Percentiles rank a stretch among this genome's conserved stretches.
phyloP scores from a whole-genome alignment of 2,888 invertebrate genomes.

The Cremastinae sp. region DNA sequence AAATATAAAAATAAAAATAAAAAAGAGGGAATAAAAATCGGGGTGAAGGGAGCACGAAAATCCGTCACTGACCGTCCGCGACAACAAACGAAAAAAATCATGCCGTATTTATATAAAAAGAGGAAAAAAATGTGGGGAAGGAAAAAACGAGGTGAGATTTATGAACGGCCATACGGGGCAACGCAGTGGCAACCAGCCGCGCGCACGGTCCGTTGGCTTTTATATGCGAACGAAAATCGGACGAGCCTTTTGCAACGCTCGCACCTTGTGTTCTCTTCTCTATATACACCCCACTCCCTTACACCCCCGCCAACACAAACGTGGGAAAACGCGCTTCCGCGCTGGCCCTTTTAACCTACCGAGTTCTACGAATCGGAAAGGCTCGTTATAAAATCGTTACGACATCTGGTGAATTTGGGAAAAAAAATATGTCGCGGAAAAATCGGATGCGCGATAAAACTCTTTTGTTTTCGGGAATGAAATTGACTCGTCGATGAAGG shows the following conservation, averaged over 20 bases:
- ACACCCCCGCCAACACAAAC: constrained; percentile 9
- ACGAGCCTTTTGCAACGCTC: constrained; percentile 42
- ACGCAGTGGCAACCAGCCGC: constrained; percentile 23
- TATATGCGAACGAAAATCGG: constrained; percentile 43
- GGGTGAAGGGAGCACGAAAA: constrained; percentile 42
- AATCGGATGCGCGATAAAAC: neutral
- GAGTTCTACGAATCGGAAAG: constrained; percentile 41
- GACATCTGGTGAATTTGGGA: constrained; percentile 26
- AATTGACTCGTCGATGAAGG: neutral
- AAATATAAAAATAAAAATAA: constrained; percentile 43
- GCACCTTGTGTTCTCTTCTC: too few relatives aligned
- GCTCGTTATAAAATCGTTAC: constrained; percentile 33
- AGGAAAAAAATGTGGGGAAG: too few relatives aligned
- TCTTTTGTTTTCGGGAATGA: neutral
- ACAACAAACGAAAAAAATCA: constrained; percentile 56
- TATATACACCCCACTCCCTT: constrained; percentile 17
- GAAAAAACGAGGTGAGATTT: constrained; percentile 50
- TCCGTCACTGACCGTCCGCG: constrained; percentile 56
- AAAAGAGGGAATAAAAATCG: constrained; percentile 19
- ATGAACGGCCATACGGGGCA: constrained; percentile 53
- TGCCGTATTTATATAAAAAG: constrained; percentile 60
- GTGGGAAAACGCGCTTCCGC: constrained; percentile 32
- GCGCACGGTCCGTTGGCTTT: constrained; percentile 47
- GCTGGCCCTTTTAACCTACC: constrained; percentile 33
- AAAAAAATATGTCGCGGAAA: constrained; percentile 6